phyloP scores from a whole-genome alignment of 2,797 vertebrate species.

The Natrix natrix region DNA sequence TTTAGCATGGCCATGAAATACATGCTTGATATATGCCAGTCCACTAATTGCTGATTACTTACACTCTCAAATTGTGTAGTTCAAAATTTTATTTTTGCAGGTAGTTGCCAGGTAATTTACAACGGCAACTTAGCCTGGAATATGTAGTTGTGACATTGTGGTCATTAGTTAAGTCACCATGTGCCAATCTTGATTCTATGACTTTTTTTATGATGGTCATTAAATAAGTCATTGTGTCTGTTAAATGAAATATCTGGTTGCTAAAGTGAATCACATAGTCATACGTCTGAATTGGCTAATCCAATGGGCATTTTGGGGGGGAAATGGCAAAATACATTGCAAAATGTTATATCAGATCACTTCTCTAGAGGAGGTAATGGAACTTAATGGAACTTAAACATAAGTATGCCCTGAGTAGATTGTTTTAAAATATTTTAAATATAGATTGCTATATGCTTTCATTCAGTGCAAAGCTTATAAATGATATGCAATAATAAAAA shows the following conservation, averaged over 20 bases:
- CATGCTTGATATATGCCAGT: not conserved
- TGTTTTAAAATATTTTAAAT: not conserved
- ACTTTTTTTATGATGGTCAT: not conserved
- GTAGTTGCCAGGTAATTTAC: not conserved
- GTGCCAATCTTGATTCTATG: not conserved
- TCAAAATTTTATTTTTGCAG: not conserved
- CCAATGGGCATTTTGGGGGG: not conserved
- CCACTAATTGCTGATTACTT: not conserved
- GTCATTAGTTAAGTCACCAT: not conserved
- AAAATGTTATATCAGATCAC: not conserved
- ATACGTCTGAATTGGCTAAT: not conserved
- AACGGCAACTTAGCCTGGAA: not conserved
- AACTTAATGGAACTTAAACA: not conserved
- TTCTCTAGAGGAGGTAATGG: not conserved
- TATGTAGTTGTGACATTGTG: not conserved
- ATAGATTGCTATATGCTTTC: not conserved
- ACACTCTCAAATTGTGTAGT: not conserved
- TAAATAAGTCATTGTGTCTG: not conserved
- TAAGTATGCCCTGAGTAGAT: not conserved
- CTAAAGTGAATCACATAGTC: not conserved
- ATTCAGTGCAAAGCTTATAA: not conserved
- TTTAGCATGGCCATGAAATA: not conserved
- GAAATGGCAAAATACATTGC: not conserved
- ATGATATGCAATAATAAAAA: not conserved
- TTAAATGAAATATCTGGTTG: not conserved